Evolutionary conservation across 2,113 vertebrate species (phyloP).

Genomic region (Ptilonorhynchus violaceus): DNA sequence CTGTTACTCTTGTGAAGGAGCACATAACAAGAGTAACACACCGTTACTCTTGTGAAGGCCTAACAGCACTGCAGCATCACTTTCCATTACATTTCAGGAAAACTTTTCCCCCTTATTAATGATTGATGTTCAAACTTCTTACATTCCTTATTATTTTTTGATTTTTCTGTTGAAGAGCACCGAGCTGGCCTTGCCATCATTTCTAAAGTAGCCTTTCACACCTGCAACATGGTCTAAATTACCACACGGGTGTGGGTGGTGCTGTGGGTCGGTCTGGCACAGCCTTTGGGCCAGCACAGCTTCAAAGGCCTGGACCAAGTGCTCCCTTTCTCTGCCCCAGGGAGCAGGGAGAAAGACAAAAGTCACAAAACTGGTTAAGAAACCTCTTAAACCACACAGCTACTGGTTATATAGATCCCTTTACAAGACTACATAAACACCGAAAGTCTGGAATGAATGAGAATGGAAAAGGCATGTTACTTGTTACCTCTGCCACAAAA

Average conservation of each 20-base stretch:
- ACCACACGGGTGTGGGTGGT: rapidly evolving
- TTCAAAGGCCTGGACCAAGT: background rate
- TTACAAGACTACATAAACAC: background rate
- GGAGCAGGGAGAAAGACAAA: background rate
- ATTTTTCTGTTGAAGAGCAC: background rate
- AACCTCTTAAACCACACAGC: background rate
- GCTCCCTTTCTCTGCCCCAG: background rate
- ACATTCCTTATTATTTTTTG: background rate
- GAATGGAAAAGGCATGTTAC: background rate
- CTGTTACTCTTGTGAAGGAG: too few species aligned
- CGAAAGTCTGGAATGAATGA: background rate
- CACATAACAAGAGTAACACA: too few species aligned
- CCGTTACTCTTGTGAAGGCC: too few species aligned
- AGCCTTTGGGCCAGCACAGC: background rate
- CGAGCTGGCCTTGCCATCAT: background rate
- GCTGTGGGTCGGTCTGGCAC: rapidly evolving
- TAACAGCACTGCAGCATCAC: background rate
- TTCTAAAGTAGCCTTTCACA: background rate
- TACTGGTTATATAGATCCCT: background rate
- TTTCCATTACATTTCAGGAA: background rate
- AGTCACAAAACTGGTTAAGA: background rate
- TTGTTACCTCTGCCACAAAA: background rate
- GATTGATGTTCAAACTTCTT: background rate
- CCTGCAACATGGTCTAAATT: background rate
- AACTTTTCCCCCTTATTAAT: background rate